These are phyloP conservation scores for Spongia lamella DNA, from an alignment of 37 sponge, comb jelly and placozoan genomes.

Conservation along the genomic window DNA sequence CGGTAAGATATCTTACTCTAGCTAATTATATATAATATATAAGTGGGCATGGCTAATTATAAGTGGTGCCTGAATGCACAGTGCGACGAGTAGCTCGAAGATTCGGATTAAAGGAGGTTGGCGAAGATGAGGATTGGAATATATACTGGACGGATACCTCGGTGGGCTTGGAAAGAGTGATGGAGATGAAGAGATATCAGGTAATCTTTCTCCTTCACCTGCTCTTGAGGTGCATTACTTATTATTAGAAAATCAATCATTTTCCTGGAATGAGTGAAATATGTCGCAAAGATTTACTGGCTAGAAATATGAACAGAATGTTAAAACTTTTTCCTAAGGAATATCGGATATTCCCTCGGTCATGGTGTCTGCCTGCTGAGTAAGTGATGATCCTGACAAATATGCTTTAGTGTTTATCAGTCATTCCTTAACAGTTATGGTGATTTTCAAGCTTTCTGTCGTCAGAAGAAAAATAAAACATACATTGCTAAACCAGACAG, in stretches of 20 bases:
- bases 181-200: constrained; percentile 93
- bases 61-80: too few species aligned
- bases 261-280: constrained; percentile 99
- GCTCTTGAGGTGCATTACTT: background rate
- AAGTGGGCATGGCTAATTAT: background rate
- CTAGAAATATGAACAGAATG: constrained; percentile 95
- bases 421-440: constrained; percentile 75
- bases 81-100: constrained; percentile 83
- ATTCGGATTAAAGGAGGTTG: constrained; percentile 82
- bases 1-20: constrained; percentile 58
- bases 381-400: constrained; percentile 35
- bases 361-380: constrained; percentile 98
- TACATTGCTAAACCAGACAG: constrained; percentile 96
- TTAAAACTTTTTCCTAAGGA: constrained; percentile 92
- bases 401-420: background rate
- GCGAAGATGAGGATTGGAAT: constrained; percentile 83
- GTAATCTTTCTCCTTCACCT: constrained; percentile 41
- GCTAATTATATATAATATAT: background rate
- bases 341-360: constrained; percentile 86
- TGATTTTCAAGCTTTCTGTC: constrained; percentile 84
- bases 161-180: constrained; percentile 77
- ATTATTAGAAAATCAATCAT: constrained; percentile 94
- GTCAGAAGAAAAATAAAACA: constrained; percentile 83
- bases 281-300: constrained; percentile 94
- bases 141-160: constrained; percentile 95